Evolutionary conservation across 2,888 invertebrate genomes (phyloP).

Genomic region (Rotaria sp.): DNA sequence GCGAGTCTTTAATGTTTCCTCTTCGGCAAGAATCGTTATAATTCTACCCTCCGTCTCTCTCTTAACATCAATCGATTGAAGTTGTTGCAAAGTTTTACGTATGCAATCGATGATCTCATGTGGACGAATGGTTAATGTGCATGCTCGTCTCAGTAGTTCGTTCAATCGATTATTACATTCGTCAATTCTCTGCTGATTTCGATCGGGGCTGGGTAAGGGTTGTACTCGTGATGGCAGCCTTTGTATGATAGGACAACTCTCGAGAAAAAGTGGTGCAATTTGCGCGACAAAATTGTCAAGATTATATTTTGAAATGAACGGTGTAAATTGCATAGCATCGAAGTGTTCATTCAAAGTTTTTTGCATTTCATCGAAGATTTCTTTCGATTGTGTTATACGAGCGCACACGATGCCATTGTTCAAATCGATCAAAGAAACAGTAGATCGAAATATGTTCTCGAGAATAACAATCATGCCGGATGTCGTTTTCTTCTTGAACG

Average conservation of each 20-base stretch:
- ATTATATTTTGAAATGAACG: not conserved
- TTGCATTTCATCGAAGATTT: not conserved
- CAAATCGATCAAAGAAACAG: not conserved
- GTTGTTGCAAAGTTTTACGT: not conserved
- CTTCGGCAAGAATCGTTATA: not conserved
- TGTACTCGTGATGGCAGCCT: no score
- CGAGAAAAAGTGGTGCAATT: not conserved
- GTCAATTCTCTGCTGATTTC: not conserved
- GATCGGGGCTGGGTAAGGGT: no score
- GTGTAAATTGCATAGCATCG: not conserved
- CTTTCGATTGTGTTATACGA: not conserved
- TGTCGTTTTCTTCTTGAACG: no score
- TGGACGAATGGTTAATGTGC: not conserved
- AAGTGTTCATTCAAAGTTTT: not conserved
- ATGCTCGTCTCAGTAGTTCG: not conserved
- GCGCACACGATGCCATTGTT: not conserved
- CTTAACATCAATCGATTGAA: not conserved
- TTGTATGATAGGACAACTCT: not conserved
- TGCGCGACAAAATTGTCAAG: not conserved
- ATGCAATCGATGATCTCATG: not conserved
- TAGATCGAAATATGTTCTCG: not conserved
- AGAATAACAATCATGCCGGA: not conserved
- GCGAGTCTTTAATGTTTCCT: not conserved
- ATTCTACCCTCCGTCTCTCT: not conserved
- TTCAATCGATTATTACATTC: not conserved